A percentile compares a stretch with the other conserved stretches of the same genome.
Evolutionary conservation across 2,888 invertebrate genomes (phyloP).

Genomic region (Tetropium fuscum): DNA sequence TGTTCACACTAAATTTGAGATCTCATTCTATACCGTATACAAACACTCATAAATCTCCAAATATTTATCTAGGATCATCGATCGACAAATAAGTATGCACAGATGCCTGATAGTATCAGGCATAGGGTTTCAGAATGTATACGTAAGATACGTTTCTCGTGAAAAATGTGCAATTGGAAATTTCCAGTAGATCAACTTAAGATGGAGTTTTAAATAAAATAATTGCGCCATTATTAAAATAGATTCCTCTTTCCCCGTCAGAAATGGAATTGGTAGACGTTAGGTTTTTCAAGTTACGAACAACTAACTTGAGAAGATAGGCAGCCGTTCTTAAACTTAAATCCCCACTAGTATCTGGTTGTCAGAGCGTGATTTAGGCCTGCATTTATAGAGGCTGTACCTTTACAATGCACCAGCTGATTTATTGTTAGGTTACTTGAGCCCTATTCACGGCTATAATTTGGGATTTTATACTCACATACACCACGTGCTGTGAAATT

Average conservation of each 20-base stretch:
- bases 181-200: too few species aligned
- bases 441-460: slow-evolving; percentile 53
- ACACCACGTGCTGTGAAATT: slow-evolving; percentile 44
- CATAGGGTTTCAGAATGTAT: slow-evolving; percentile 14
- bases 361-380: slow-evolving; percentile 64
- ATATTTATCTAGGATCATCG: slow-evolving; percentile 51
- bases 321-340: slow-evolving; percentile 56
- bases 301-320: slow-evolving; percentile 37
- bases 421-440: slow-evolving; percentile 63
- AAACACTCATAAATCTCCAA: slow-evolving; percentile 51
- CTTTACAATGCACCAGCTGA: slow-evolving; percentile 55
- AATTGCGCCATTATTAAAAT: too few species aligned
- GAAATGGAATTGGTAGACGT: slow-evolving; percentile 3
- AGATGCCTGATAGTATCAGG: slow-evolving; percentile 35
- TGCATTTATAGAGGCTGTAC: slow-evolving; percentile 63
- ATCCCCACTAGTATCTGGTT: slow-evolving; percentile 62
- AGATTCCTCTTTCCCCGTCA: not conserved
- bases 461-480: slow-evolving; percentile 53
- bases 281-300: slow-evolving; percentile 25
- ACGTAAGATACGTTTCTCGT: too few species aligned
- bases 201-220: too few species aligned
- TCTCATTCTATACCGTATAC: slow-evolving; percentile 40
- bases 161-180: too few species aligned
- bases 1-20: slow-evolving; percentile 18
- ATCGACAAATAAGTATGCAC: slow-evolving; percentile 43